Base-by-base conservation (phyloP, 2,113 vertebrate species). In the Fulica atra region DNA sequence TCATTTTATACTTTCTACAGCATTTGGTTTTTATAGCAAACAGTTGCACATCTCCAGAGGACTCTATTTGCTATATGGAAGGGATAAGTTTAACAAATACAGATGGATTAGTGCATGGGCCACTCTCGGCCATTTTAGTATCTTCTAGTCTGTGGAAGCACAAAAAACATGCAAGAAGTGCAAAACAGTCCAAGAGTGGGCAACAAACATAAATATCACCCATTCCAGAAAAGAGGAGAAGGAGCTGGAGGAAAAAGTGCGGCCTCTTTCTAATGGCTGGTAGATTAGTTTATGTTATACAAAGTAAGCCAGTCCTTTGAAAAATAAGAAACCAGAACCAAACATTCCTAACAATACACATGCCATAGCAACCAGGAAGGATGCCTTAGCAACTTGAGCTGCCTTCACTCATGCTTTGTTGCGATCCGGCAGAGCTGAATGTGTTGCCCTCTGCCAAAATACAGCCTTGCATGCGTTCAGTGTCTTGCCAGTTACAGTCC, bases 331-430 rank as follows among this genome's bases (percentile, higher is more conserved):
- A 51, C 51, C 79, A 91, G 89, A 90, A 68, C 42, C 61, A 88
- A 89, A 56, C 33, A 71, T 57, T 91, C 19, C 0, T 74, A 78
- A 31, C n/a, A 54, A 19, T 44, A 38, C 72, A 24, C 60, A 10
- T 85, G n/a, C 86, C 85, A 35, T 93, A 93, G 86, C 95, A 97
- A 95, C 84, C 83, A 80, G 63, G 38, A 60, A 74, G n/a, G 63
- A 31, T 94, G 53, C 65, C 73, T 77, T 89, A 87, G 88, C 86
- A 93, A 73, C 78, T 72, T 71, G 70, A 59, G 57, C 38, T 89
- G 84, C 2, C 25, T 91, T 61, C 38, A n/a, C 48, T 88, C 10
- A 3, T 48, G 88, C 71, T 94, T 90, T 78, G n/a, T 54, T 82
- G 69, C 79, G 80, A 44, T 26, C 31, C 24, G 7, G 57, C 10